Evolutionary conservation across 35 echinoderm and acorn worm species (phyloP).

Genomic region (Chiridota heheva): DNA sequence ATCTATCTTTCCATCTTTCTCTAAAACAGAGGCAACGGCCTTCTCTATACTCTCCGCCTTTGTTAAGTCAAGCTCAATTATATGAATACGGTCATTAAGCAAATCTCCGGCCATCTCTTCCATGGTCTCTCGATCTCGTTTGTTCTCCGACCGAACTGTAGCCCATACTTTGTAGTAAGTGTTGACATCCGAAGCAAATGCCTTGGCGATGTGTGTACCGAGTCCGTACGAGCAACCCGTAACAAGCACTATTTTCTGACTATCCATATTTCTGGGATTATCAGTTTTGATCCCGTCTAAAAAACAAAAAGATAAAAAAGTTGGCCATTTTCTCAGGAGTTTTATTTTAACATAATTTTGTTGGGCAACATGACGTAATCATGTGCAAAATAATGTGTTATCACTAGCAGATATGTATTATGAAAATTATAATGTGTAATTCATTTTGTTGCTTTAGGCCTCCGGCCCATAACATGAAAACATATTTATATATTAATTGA

Average conservation of each 20-base stretch:
- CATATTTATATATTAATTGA: too few species aligned
- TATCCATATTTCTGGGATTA: background rate
- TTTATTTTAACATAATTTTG: too few species aligned
- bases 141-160: background rate
- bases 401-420: too few species aligned
- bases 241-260: conserved; percentile 3
- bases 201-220: conserved; percentile 6
- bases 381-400: too few species aligned
- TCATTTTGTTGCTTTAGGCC: too few species aligned
- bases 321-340: too few species aligned
- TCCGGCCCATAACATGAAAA: too few species aligned
- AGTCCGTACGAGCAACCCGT: conserved; percentile 13
- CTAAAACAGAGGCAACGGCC: background rate
- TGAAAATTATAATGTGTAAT: too few species aligned
- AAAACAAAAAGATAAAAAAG: too few species aligned
- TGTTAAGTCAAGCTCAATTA: conserved; percentile 6
- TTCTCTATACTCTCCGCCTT: conserved; percentile 2
- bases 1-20: background rate
- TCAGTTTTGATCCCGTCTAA: too few species aligned
- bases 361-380: too few species aligned
- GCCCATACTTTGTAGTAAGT: conserved; percentile 18
- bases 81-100: background rate
- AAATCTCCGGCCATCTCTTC: conserved; percentile 8
- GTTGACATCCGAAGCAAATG: conserved; percentile 1
- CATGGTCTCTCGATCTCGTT: background rate